Conservation (phyloP, 2,797 vertebrate genomes). For the Lithobates pipiens region DNA sequence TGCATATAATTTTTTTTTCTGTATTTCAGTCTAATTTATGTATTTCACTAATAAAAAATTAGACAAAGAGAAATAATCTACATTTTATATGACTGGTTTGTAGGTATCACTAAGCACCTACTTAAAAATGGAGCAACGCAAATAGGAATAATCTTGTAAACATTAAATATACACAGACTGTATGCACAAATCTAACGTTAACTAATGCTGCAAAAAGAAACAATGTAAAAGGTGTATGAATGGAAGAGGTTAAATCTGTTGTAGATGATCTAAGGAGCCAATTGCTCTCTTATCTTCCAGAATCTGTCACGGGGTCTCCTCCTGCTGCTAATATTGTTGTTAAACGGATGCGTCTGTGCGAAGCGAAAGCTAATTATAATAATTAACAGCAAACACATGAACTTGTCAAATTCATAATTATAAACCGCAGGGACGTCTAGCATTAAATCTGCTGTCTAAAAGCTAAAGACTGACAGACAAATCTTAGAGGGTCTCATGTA, state of each 20-base stretch:
- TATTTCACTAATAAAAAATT: no score
- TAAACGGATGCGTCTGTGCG: slow-evolving; percentile 73
- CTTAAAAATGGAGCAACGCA: no score
- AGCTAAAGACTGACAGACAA: slow-evolving; percentile 59
- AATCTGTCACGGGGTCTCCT: slow-evolving; percentile 65
- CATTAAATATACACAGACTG: no score
- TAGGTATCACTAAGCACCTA: no score
- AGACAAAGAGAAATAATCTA: no score
- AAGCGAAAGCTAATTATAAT: slow-evolving; percentile 81
- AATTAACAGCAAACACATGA: slow-evolving; percentile 82
- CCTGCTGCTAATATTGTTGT: slow-evolving; percentile 77
- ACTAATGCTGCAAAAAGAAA: not conserved
- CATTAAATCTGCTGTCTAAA: slow-evolving; percentile 71
- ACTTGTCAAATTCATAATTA: slow-evolving; percentile 85
- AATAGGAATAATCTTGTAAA: no score
- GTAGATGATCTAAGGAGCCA: slow-evolving; percentile 53
- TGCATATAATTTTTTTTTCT: no score
- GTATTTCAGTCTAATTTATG: no score
- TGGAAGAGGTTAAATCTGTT: slow-evolving; percentile 39
- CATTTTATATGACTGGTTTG: no score
- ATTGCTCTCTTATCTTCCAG: slow-evolving; percentile 56
- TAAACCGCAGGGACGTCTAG: slow-evolving; percentile 75
- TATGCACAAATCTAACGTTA: not conserved
- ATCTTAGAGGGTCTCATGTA: slow-evolving; percentile 39
- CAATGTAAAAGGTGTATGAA: not conserved